A percentile compares a stretch with the other conserved stretches of the same genome.
These are phyloP conservation scores for Enhydra lutris DNA, from an alignment of 2,113 vertebrate species.

Conservation along the genomic window DNA sequence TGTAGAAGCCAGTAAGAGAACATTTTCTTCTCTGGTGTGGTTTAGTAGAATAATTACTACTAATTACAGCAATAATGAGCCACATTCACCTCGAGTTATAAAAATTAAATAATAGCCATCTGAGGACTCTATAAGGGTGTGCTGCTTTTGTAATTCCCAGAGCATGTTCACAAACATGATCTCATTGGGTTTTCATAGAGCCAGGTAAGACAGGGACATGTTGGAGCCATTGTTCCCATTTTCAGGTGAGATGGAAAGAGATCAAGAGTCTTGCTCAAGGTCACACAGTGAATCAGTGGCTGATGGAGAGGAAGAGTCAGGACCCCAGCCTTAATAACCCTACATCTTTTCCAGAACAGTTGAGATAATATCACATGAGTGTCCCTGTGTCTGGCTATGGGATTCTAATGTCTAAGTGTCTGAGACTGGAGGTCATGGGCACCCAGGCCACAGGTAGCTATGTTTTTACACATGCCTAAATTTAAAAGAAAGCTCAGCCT, in stretches of 20 bases:
- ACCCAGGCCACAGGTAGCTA: background rate
- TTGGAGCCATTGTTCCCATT: background rate
- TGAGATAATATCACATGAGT: background rate
- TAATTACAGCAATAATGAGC: slow-evolving; percentile 59
- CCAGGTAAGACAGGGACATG: background rate
- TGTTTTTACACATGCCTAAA: background rate
- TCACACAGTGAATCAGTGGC: background rate
- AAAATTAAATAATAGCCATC: slow-evolving; percentile 53
- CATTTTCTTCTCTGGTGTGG: slow-evolving; percentile 58
- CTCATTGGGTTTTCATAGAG: slow-evolving; percentile 54
- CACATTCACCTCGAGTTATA: slow-evolving; percentile 45
- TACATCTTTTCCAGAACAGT: background rate
- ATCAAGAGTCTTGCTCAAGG: background rate
- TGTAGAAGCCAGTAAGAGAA: slow-evolving; percentile 54
- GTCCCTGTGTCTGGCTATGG: background rate
- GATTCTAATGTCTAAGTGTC: background rate
- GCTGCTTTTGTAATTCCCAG: slow-evolving; percentile 33
- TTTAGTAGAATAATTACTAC: slow-evolving; percentile 49
- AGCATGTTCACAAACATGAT: slow-evolving; percentile 27
- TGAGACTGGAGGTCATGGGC: background rate
- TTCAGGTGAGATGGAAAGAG: background rate
- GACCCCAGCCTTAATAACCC: background rate
- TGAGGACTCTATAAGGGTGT: background rate
- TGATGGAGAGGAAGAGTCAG: background rate
- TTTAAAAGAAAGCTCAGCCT: background rate